A percentile compares a stretch with the other conserved stretches of the same genome.
These are phyloP conservation scores for Leptinotarsa defecta DNA, from an alignment of 1,140 invertebrate genomes.

Conservation along the genomic window DNA sequence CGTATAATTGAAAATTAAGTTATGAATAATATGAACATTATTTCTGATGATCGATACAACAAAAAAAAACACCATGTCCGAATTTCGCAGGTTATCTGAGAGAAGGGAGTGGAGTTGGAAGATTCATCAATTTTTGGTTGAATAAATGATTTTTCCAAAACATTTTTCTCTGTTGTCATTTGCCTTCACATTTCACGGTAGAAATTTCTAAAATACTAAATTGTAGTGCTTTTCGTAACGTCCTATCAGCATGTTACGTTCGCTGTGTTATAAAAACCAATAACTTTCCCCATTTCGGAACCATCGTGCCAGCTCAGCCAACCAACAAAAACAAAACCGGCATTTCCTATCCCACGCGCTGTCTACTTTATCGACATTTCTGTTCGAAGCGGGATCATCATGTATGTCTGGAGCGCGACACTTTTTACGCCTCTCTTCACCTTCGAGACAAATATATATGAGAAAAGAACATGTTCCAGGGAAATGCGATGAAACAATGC, in stretches of 20 bases:
- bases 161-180: background rate
- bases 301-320: background rate
- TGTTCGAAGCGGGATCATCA: background rate
- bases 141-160: background rate
- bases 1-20: too few relatives aligned
- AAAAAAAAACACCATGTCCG: too few relatives aligned
- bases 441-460: constrained; percentile 28
- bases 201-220: background rate
- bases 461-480: constrained; percentile 25
- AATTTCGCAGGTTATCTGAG: too few relatives aligned
- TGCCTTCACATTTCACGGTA: background rate
- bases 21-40: too few relatives aligned
- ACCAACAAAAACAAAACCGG: constrained; percentile 2
- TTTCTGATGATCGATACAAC: too few relatives aligned
- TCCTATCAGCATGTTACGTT: too few relatives aligned
- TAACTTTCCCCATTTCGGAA: background rate
- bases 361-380: constrained; percentile 26
- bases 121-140: too few relatives aligned
- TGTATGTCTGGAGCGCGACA: constrained; percentile 16
- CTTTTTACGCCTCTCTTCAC: constrained; percentile 26
- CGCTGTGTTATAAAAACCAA: background rate
- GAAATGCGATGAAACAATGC: constrained; percentile 21
- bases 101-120: too few relatives aligned
- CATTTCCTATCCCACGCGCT: constrained; percentile 6
- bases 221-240: too few relatives aligned